Evolutionary conservation across 64 coral and sea anemone genomes (phyloP).

Genomic region (Trachythela sp.): DNA sequence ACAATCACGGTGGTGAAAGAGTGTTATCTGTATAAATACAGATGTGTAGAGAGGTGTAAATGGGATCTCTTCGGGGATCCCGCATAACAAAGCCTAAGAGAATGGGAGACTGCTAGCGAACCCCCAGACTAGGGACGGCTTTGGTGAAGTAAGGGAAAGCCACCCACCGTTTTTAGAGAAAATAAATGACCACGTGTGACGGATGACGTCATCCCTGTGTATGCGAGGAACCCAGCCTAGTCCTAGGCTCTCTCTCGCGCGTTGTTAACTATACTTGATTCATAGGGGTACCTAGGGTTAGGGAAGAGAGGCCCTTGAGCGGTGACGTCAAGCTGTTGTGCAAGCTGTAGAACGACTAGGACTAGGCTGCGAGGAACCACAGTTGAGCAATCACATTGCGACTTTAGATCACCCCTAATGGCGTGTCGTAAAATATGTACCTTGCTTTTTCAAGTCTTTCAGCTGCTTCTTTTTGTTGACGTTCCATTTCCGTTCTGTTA

Average conservation of each 20-base stretch:
- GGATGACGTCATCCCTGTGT: too few relatives aligned
- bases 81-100: constrained; percentile 56
- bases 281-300: background rate
- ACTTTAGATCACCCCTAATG: too few relatives aligned
- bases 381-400: too few relatives aligned
- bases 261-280: too few relatives aligned
- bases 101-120: constrained; percentile 75
- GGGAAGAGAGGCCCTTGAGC: background rate
- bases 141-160: constrained; percentile 74
- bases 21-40: background rate
- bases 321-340: background rate
- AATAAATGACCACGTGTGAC: background rate
- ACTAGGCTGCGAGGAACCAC: too few relatives aligned
- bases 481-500: constrained; percentile 60
- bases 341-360: too few relatives aligned
- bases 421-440: constrained; percentile 12
- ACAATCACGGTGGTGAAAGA: background rate
- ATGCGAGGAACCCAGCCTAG: too few relatives aligned
- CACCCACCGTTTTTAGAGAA: constrained; percentile 49
- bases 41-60: background rate
- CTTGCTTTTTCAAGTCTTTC: constrained; percentile 88
- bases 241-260: too few relatives aligned
- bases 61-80: background rate
- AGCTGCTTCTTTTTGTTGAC: constrained; percentile 80
- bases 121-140: constrained; percentile 72